Evolutionary conservation across 2,888 invertebrate species (phyloP), one percentile per base, ranked within the genome.

Genomic region (Pristionchus maxplancki): DNA sequence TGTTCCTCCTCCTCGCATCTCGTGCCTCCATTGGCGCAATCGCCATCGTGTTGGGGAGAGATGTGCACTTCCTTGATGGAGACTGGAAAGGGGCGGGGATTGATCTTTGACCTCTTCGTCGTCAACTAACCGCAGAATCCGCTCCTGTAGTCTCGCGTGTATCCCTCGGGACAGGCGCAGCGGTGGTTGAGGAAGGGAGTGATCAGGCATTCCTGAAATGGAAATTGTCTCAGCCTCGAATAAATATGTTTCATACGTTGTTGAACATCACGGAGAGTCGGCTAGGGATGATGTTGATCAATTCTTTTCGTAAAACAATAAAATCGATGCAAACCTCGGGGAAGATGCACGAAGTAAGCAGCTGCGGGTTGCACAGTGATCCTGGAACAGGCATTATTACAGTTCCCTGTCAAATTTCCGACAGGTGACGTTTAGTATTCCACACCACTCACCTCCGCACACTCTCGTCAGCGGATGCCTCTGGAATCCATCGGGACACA

Each of bases 181-280:
- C 95, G 91, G 90, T 91, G 93, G 89, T 94, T 95, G 81, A 93
- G 91, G 90, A 91, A 93, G 9, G 93, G 93, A 48, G 95, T 94
- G 78, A 91, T 89, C 44, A 89, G 89, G 89, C 94, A 94, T 48
- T 92, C 91, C 64, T 78, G 28, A 44, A 44, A 6, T 24, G 58
- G 4, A 24, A 62, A 9, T 62, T 62, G 11, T 4, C 5, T 62
- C 28, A 28, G 8, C n/a, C 3, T 17, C 53, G n/a, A n/a, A 53
- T 11, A 53, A 53, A 53, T 53, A 17, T 62, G 28, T 62, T 62
- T 62, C 62, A 62, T 5, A 28, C 28, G n/a, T 28, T 17, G 15
- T 17, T 53, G 17, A 53, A 53, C 8, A 9, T 48, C 44, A 9
- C 44, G 6, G 44, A 13, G 8, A 48, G 13, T 48, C 44, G 6